Evolutionary conservation across 2,113 vertebrate species (phyloP).

Genomic region (Arizona elegans): DNA sequence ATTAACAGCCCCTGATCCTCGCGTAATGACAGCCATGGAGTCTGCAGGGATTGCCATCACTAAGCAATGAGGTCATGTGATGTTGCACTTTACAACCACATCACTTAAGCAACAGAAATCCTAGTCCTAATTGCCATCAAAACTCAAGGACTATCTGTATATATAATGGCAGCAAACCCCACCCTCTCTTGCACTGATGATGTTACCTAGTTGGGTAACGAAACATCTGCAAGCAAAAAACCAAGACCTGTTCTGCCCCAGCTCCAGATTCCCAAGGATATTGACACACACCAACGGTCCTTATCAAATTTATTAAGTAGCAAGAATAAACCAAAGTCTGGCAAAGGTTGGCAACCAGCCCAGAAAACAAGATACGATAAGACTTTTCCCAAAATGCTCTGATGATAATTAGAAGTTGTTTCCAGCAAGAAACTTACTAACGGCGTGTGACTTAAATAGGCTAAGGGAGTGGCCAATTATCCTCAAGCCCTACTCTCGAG

Average conservation of each 20-base stretch:
- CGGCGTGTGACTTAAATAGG: too few species aligned
- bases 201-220: not conserved
- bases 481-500: too few species aligned
- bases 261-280: too few species aligned
- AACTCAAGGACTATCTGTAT: not conserved
- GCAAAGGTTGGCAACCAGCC: too few species aligned
- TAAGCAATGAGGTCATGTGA: not conserved
- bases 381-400: too few species aligned
- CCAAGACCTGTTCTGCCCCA: not conserved
- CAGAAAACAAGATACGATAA: too few species aligned
- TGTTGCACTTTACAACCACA: not conserved
- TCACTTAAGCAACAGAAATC: not conserved
- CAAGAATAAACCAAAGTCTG: too few species aligned
- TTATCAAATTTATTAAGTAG: too few species aligned
- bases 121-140: not conserved
- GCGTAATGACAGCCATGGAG: not conserved
- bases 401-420: too few species aligned
- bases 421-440: too few species aligned
- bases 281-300: too few species aligned
- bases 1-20: not conserved
- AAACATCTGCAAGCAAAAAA: not conserved
- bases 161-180: not conserved
- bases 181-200: not conserved
- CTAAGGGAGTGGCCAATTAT: too few species aligned
- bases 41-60: not conserved